Evolutionary conservation across 1,140 invertebrate genomes (phyloP).

Genomic region (Leptopilina boulardi): DNA sequence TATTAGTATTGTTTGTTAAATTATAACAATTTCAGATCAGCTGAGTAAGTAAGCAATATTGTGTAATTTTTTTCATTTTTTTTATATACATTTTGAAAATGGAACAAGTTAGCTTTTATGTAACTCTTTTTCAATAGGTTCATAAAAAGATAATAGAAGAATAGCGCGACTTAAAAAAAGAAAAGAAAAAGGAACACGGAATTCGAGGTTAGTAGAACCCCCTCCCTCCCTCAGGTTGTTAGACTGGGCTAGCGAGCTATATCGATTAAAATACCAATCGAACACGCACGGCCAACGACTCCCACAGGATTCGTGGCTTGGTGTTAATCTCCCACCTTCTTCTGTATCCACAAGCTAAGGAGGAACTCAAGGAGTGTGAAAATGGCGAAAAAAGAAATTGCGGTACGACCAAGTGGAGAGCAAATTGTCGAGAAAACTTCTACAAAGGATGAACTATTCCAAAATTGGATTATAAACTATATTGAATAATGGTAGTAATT

Average conservation of each 20-base stretch:
- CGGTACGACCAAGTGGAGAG: background rate
- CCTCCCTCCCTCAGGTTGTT: too few relatives aligned
- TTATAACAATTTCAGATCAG: too few relatives aligned
- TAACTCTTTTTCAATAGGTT: background rate
- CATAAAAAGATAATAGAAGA: background rate
- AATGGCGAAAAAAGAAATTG: background rate
- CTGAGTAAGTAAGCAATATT: background rate
- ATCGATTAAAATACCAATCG: conserved; percentile 11
- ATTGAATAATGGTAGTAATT: too few relatives aligned
- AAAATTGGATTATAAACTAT: too few relatives aligned
- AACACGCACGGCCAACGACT: conserved; percentile 3
- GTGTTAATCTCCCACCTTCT: conserved; percentile 4
- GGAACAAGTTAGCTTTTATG: background rate
- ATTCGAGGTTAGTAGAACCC: background rate
- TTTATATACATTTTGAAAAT: background rate
- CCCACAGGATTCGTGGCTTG: conserved; percentile 6
- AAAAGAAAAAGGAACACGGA: background rate
- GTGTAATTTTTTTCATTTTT: background rate
- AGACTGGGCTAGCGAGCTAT: background rate
- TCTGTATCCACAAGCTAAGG: background rate
- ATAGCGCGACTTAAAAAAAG: background rate
- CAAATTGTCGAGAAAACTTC: background rate
- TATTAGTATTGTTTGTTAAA: background rate
- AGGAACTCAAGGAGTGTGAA: background rate
- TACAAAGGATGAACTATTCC: background rate